A percentile compares a stretch with the other conserved stretches of the same genome.
These are phyloP conservation scores for Seriola rivoliana DNA, from an alignment of 2,113 vertebrate genomes.

Conservation along the genomic window DNA sequence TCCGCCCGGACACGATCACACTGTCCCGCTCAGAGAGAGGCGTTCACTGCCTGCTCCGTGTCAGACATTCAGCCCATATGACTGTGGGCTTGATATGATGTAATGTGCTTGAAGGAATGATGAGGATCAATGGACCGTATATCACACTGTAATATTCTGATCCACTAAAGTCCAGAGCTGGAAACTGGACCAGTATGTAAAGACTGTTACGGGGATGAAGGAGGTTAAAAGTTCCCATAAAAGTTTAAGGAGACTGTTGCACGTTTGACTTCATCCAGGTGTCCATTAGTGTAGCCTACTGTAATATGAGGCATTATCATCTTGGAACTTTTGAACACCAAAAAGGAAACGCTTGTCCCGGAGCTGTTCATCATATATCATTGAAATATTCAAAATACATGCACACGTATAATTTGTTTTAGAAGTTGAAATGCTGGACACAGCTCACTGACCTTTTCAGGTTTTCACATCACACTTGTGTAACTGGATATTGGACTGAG, in stretches of 20 bases:
- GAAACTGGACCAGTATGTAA: background rate
- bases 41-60: slow-evolving; percentile 60
- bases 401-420: no score
- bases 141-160: background rate
- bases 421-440: no score
- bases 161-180: no score
- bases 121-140: background rate
- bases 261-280: background rate
- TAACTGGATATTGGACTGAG: no score
- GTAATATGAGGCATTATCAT: no score
- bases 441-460: no score
- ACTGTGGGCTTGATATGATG: background rate
- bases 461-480: no score
- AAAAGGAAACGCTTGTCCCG: no score
- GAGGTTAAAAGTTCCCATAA: background rate
- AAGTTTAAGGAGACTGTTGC: background rate
- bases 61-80: background rate
- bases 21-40: slow-evolving; percentile 50
- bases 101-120: background rate
- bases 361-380: no score
- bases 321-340: no score
- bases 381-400: no score
- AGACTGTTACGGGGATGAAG: background rate
- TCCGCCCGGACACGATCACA: slow-evolving; percentile 24
- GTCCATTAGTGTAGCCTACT: no score